These are phyloP conservation scores for Oreochromis grahami DNA, from an alignment of 2,797 vertebrate species.

Conservation along the genomic window DNA sequence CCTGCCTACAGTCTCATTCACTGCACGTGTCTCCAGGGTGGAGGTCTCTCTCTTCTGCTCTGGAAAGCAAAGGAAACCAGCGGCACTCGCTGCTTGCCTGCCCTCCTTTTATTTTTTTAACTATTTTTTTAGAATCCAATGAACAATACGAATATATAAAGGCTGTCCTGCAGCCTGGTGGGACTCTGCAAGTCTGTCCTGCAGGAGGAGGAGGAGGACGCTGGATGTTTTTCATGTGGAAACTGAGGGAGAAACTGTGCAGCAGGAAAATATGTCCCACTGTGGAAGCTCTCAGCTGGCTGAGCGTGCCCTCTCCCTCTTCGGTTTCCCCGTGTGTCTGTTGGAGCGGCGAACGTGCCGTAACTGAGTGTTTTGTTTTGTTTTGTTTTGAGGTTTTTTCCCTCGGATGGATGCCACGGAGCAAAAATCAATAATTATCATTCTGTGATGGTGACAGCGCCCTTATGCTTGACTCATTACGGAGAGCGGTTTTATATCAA, in stretches of 20 bases:
- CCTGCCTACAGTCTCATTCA: slow-evolving; percentile 2
- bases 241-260: not conserved
- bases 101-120: slow-evolving; percentile 64
- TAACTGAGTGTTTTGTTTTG: not conserved
- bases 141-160: slow-evolving; percentile 40
- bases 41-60: slow-evolving; percentile 1
- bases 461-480: not conserved
- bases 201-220: not conserved
- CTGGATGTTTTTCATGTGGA: not conserved
- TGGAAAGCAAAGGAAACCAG: not conserved
- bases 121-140: slow-evolving; percentile 63
- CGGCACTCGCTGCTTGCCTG: slow-evolving; percentile 39
- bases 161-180: slow-evolving; percentile 9
- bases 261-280: slow-evolving; percentile 19
- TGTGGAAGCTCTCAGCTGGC: slow-evolving; percentile 73
- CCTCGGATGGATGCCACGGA: not conserved
- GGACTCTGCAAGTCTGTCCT: slow-evolving; percentile 3
- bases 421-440: slow-evolving; percentile 48
- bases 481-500: slow-evolving; percentile 51
- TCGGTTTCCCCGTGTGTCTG: not conserved
- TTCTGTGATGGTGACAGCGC: slow-evolving; percentile 3
- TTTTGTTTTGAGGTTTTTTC: not conserved
- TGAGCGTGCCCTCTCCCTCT: slow-evolving; percentile 40
- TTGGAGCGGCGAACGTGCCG: not conserved
- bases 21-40: not conserved